phyloP scores from a whole-genome alignment of 2,113 vertebrate genomes.

The Semnopithecus entellus region DNA sequence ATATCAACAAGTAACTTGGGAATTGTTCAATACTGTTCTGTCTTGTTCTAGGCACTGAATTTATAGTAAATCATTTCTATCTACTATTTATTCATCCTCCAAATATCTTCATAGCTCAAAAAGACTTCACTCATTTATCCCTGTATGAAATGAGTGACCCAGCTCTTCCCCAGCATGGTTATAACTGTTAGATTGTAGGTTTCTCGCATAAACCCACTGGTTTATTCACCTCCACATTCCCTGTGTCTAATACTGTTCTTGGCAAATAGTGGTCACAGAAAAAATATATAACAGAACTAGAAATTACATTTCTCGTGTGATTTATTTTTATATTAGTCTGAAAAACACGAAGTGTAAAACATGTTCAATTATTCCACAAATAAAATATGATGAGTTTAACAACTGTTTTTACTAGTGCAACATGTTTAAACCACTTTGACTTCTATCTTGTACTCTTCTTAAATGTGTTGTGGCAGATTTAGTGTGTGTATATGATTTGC shows the following conservation, averaged over 20 bases:
- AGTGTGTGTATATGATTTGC: not conserved
- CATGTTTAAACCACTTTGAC: not conserved
- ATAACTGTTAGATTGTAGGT: not conserved
- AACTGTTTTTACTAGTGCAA: not conserved
- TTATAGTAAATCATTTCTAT: slow-evolving; percentile 5
- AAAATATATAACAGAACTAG: not conserved
- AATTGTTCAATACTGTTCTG: not conserved
- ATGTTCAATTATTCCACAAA: not conserved
- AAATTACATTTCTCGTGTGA: not conserved
- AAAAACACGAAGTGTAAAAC: not conserved
- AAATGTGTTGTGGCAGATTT: not conserved
- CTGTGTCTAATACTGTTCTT: not conserved
- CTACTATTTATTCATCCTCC: not conserved
- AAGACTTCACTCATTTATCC: not conserved
- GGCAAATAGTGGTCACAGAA: not conserved
- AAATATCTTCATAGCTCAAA: not conserved
- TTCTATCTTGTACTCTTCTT: not conserved
- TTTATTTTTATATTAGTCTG: not conserved
- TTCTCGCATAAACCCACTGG: not conserved
- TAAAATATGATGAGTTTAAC: not conserved
- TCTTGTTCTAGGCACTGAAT: not conserved
- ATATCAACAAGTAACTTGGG: not conserved
- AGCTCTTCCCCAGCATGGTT: not conserved
- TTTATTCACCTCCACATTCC: not conserved
- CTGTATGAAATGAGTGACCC: not conserved